Conservation (phyloP, 2,888 invertebrate genomes). For the Drosophila mimetica region DNA sequence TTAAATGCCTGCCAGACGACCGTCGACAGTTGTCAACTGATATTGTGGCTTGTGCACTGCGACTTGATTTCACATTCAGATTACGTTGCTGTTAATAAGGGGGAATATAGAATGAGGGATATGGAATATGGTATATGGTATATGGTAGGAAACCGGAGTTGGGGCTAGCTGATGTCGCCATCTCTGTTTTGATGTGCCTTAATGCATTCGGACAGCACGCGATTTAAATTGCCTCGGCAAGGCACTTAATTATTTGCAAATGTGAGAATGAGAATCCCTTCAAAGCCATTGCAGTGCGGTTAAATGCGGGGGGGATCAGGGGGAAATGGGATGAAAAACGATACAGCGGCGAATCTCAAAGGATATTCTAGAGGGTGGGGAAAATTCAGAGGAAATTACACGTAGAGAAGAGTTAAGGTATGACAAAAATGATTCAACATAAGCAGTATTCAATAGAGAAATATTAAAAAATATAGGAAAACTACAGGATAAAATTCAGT, state of each 20-base stretch:
- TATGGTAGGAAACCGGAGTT: conserved; percentile 3
- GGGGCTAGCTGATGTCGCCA: conserved; percentile 36
- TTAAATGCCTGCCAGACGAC: conserved; percentile 65
- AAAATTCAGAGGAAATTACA: background rate
- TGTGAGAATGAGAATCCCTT: conserved; percentile 43
- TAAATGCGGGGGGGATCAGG: conserved; percentile 32
- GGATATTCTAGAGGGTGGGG: background rate
- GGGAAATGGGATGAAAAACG: background rate
- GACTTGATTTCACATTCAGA: conserved; percentile 64
- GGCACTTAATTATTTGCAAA: conserved; percentile 75
- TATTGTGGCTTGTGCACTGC: conserved; percentile 50
- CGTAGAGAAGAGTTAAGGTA: background rate
- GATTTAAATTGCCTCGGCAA: conserved; percentile 48
- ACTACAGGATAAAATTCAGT: too few relatives aligned
- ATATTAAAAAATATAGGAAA: background rate
- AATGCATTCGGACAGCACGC: conserved; percentile 68
- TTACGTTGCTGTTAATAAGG: conserved; percentile 57
- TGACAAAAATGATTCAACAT: background rate
- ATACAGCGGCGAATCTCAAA: conserved; percentile 11
- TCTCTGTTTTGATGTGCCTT: conserved; percentile 54
- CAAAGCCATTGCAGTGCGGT: conserved; percentile 11
- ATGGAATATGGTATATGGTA: background rate
- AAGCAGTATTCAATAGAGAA: background rate
- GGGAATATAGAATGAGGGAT: background rate
- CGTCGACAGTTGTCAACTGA: conserved; percentile 77